Conservation (phyloP, 2,797 vertebrate species). For the Cottoperca gobio region DNA sequence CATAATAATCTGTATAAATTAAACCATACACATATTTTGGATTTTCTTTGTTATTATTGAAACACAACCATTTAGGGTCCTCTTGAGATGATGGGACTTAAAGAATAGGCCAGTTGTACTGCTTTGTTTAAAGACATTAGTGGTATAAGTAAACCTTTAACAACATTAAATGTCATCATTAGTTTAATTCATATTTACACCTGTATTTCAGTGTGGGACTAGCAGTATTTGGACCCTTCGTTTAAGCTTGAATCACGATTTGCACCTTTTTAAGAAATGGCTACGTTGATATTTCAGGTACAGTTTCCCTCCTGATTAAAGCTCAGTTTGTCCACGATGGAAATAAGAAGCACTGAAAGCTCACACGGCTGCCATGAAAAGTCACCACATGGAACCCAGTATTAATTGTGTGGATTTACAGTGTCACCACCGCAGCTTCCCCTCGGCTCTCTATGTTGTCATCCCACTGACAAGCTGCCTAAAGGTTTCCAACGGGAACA, state of each 20-base stretch:
- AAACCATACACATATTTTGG: neutral
- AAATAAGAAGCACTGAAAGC: conserved; percentile 8
- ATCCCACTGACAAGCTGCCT: conserved; percentile 59
- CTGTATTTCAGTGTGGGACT: neutral
- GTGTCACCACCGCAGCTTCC: conserved; percentile 61
- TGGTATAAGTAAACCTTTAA: neutral
- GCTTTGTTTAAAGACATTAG: neutral
- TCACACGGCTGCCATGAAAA: conserved; percentile 37
- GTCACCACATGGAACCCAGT: conserved; percentile 68
- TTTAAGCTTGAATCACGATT: neutral
- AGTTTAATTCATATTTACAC: neutral
- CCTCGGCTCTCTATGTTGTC: conserved; percentile 16
- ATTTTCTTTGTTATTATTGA: neutral
- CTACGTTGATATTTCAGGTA: conserved; percentile 27
- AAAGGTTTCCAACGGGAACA: conserved; percentile 57
- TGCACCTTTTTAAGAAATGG: neutral
- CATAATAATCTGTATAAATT: neutral
- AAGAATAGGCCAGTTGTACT: neutral
- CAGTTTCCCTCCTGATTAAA: conserved; percentile 42
- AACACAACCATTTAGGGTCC: neutral
- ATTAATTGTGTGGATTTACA: conserved; percentile 77
- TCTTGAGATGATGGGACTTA: neutral
- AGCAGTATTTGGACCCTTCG: neutral
- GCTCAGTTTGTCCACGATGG: neutral
- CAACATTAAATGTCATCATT: neutral